Evolutionary conservation across 2,797 vertebrate species (phyloP).

Genomic region (Spheniscus humboldti): DNA sequence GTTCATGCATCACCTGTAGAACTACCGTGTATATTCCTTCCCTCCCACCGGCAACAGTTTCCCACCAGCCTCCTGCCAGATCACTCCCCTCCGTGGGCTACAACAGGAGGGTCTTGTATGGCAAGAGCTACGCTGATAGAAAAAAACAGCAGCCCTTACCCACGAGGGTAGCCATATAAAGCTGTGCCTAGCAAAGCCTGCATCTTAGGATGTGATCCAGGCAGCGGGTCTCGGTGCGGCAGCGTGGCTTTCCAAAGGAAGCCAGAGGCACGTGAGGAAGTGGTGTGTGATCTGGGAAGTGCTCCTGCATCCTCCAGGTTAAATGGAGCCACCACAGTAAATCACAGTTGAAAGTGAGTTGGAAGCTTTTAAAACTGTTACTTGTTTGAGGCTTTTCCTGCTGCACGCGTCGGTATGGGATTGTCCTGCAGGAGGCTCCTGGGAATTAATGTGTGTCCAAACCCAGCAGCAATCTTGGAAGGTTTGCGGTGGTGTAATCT

Average conservation of each 20-base stretch:
- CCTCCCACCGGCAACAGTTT: background rate
- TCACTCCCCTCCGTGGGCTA: rapidly evolving
- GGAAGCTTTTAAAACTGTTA: background rate
- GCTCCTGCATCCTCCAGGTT: background rate
- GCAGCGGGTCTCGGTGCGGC: background rate
- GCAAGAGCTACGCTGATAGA: background rate
- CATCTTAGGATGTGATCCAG: background rate
- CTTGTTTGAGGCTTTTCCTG: slow-evolving; percentile 24
- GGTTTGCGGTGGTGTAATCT: background rate
- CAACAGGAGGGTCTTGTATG: background rate
- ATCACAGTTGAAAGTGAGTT: slow-evolving; percentile 22
- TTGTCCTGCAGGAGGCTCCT: background rate
- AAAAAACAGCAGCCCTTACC: background rate
- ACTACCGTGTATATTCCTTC: background rate
- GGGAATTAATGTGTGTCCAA: background rate
- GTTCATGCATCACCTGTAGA: background rate
- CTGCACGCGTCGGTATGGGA: background rate
- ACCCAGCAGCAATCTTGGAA: background rate
- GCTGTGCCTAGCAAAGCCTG: background rate
- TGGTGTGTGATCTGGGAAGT: background rate
- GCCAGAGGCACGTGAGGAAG: background rate
- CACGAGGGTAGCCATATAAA: background rate
- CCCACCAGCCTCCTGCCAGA: background rate
- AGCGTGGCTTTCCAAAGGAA: background rate
- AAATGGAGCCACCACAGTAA: background rate